phyloP scores from a whole-genome alignment of 1,140 invertebrate species.

The Arion vulgaris region DNA sequence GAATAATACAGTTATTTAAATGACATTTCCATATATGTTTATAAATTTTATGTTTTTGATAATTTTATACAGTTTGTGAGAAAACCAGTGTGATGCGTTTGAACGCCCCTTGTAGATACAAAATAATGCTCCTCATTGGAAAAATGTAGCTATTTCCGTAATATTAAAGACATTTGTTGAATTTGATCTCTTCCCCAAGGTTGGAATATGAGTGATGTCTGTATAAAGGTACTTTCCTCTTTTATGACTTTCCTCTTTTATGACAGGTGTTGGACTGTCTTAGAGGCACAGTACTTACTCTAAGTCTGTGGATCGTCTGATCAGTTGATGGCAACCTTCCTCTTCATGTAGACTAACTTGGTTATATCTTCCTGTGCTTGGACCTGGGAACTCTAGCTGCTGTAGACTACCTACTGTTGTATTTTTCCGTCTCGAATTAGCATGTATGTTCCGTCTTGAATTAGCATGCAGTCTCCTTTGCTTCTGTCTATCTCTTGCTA shows the following conservation, averaged over 20 bases:
- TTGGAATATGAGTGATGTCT: not conserved
- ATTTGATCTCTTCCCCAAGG: not conserved
- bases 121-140: not conserved
- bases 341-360: not conserved
- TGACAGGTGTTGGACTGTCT: not conserved
- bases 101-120: not conserved
- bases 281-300: not conserved
- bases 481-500: not conserved
- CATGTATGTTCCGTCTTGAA: no score
- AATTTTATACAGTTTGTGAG: no score
- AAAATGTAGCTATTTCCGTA: not conserved
- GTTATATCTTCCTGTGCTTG: not conserved
- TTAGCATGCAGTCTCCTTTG: no score
- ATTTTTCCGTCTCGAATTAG: not conserved
- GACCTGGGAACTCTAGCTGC: not conserved
- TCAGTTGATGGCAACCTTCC: not conserved
- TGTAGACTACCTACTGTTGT: not conserved
- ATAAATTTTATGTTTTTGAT: no score
- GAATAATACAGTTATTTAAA: no score
- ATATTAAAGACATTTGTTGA: not conserved
- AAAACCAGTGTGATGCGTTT: no score
- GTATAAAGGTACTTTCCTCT: not conserved
- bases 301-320: not conserved
- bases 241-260: not conserved
- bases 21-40: no score